These are phyloP conservation scores for Scelioninae gen. 2 DNA, from an alignment of 2,888 invertebrate species.

Conservation along the genomic window DNA sequence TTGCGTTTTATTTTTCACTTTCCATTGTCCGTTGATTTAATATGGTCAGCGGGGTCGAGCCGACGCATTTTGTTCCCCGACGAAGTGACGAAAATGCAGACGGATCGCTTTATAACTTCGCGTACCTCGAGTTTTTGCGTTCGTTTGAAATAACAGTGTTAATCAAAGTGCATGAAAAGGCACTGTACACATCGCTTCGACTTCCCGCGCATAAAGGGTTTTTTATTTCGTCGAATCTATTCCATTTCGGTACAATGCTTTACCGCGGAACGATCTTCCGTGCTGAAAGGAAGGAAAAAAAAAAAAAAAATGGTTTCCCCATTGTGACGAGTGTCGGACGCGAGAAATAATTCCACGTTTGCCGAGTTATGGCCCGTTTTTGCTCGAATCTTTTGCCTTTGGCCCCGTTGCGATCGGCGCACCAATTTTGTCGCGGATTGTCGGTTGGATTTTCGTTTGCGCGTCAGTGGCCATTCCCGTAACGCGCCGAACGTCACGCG, in stretches of 20 bases:
- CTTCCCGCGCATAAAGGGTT: conserved; percentile 29
- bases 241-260: conserved; percentile 42
- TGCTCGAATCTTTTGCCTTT: no score
- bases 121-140: no score
- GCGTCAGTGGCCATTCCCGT: no score
- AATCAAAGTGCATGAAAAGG: conserved; percentile 54
- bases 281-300: background rate
- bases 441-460: no score
- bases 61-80: no score
- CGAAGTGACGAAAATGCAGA: no score
- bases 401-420: no score
- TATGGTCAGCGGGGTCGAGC: no score
- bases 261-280: conserved; percentile 45
- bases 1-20: no score
- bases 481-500: background rate
- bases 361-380: background rate
- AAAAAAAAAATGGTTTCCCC: background rate
- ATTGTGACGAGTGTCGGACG: conserved; percentile 10
- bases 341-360: background rate
- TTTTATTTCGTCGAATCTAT: conserved; percentile 48
- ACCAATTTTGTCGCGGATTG: no score
- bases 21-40: no score
- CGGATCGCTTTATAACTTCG: conserved; percentile 1
- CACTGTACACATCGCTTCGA: conserved; percentile 43
- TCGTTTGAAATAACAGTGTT: conserved; percentile 41